A percentile compares a stretch with the other conserved stretches of the same genome.
Conservation (phyloP, 2,888 invertebrate species). For the Aproaerema taeniolella region DNA sequence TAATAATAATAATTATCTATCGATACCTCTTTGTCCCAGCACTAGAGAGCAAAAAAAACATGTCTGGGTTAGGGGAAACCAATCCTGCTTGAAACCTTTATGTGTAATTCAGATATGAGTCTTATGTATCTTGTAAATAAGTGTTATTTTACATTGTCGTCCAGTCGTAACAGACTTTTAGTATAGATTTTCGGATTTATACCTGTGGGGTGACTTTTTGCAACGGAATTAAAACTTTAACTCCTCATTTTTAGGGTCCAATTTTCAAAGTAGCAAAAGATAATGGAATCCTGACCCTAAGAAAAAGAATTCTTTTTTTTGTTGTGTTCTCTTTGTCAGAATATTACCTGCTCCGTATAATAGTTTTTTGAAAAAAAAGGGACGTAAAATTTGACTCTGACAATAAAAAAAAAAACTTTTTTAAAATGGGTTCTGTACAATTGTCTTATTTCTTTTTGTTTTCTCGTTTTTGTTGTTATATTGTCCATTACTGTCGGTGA, state of each 20-base stretch:
- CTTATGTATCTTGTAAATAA: constrained; percentile 8
- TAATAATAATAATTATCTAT: constrained; percentile 25
- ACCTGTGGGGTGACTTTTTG: constrained; percentile 1
- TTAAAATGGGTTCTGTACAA: background rate
- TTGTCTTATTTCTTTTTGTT: too few relatives aligned
- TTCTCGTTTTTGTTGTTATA: too few relatives aligned
- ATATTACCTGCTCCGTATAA: constrained; percentile 3
- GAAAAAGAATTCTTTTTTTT: constrained; percentile 7
- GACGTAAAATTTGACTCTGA: constrained; percentile 4
- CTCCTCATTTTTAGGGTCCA: background rate
- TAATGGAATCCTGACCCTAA: constrained; percentile 1
- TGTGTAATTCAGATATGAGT: constrained; percentile 10
- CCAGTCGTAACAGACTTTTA: background rate
- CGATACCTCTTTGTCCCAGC: constrained; percentile 30
- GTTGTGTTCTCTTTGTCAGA: constrained; percentile 5
- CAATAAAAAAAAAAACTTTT: background rate
- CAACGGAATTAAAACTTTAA: background rate
- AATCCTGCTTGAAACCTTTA: constrained; percentile 8
- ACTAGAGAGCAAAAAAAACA: constrained; percentile 47
- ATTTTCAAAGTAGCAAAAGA: background rate
- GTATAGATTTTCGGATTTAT: constrained; percentile 1
- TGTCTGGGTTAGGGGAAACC: constrained; percentile 40
- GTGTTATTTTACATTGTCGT: constrained; percentile 11
- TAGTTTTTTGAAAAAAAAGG: constrained; percentile 1
- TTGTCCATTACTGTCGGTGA: too few relatives aligned